These are phyloP conservation scores for Chlorospingus flavigularis DNA, from an alignment of 2,797 vertebrate species.

Conservation along the genomic window DNA sequence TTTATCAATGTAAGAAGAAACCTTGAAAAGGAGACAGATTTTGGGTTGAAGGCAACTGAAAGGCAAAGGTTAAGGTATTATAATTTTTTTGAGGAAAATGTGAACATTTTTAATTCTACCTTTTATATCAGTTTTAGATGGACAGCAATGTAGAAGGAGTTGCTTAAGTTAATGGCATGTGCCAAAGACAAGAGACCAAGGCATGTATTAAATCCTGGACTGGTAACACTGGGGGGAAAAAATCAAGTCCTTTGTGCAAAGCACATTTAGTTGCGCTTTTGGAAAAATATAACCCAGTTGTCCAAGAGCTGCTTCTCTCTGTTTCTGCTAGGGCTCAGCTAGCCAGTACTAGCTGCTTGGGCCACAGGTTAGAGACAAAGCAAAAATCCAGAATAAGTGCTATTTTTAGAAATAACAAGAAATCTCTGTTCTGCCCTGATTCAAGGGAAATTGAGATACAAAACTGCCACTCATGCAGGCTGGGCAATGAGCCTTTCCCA, in stretches of 20 bases:
- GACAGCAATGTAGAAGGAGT: not conserved
- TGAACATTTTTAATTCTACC: not conserved
- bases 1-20: not conserved
- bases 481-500: not conserved
- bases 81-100: not conserved
- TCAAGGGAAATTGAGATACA: not conserved
- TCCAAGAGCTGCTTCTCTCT: not conserved
- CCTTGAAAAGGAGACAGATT: not conserved
- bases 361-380: not conserved
- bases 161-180: not conserved
- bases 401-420: not conserved
- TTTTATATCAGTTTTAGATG: not conserved
- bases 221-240: not conserved
- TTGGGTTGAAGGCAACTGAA: not conserved
- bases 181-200: not conserved
- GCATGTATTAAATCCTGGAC: not conserved
- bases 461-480: not conserved
- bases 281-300: not conserved
- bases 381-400: not conserved
- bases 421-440: fast-evolving
- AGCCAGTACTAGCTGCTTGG: not conserved
- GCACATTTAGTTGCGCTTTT: not conserved
- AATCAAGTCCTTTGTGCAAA: not conserved
- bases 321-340: not conserved
- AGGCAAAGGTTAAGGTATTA: not conserved